A percentile compares a stretch with the other conserved stretches of the same genome.
Conservation (phyloP, 2,888 invertebrate genomes). For the Epiblema foenella region DNA sequence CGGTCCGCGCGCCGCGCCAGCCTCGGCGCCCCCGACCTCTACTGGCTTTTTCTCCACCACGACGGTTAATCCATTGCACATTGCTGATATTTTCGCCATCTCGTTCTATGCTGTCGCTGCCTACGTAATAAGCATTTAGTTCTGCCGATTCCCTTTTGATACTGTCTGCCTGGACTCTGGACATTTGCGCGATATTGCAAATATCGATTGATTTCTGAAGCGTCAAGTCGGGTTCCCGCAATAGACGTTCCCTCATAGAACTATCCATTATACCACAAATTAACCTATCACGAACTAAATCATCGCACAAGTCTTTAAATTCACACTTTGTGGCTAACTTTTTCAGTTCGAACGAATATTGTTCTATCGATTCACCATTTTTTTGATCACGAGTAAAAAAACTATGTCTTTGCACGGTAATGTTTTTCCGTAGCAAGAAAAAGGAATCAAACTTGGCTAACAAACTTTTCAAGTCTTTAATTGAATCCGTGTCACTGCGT, state of each 20-base stretch:
- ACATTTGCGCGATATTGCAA: slow-evolving; percentile 15
- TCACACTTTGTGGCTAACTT: too few relatives aligned
- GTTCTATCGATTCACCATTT: slow-evolving; percentile 6
- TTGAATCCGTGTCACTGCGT: neutral
- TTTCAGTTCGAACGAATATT: too few relatives aligned
- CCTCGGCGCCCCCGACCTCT: slow-evolving; percentile 10
- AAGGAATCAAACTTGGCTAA: slow-evolving; percentile 9
- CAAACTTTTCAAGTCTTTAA: neutral
- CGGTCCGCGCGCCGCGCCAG: neutral
- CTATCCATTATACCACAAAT: slow-evolving; percentile 19
- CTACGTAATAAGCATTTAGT: neutral
- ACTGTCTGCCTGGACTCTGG: slow-evolving; percentile 3
- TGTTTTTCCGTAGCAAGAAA: slow-evolving; percentile 10
- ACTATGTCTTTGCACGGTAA: slow-evolving; percentile 13
- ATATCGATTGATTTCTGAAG: slow-evolving; percentile 9
- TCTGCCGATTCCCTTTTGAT: slow-evolving; percentile 11
- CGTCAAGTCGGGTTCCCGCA: slow-evolving; percentile 12
- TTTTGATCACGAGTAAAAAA: slow-evolving; percentile 13
- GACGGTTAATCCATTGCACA: slow-evolving; percentile 4
- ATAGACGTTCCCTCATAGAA: slow-evolving; percentile 12
- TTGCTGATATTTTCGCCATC: neutral
- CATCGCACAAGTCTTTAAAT: slow-evolving; percentile 16
- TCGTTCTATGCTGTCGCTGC: neutral
- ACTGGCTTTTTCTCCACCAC: neutral
- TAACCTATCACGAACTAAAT: slow-evolving; percentile 5